Percentiles rank a stretch among this genome's conserved stretches.
phyloP scores from a whole-genome alignment of 2,797 vertebrate genomes.

The Hylomyscus alleni region DNA sequence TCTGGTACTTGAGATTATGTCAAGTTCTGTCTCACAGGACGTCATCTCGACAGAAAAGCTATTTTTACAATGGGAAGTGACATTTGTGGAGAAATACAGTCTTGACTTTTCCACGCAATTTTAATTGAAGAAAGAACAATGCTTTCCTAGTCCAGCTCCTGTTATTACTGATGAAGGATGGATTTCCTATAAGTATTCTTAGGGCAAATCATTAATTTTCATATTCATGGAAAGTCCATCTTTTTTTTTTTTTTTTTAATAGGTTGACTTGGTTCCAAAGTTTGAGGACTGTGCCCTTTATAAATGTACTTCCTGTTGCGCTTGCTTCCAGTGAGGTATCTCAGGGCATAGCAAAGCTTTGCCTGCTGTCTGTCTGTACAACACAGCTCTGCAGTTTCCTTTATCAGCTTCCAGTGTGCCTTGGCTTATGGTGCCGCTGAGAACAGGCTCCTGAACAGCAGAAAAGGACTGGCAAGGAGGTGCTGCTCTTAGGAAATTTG shows the following conservation, averaged over 20 bases:
- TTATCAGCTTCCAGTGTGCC: not conserved
- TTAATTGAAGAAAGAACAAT: constrained; percentile 40
- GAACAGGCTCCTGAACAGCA: not conserved
- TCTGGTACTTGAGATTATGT: not conserved
- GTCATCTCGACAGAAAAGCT: constrained; percentile 15
- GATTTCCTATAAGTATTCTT: constrained; percentile 32
- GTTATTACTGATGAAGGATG: constrained; percentile 48
- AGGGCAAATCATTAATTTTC: not conserved
- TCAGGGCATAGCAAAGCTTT: not conserved
- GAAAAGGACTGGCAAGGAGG: not conserved
- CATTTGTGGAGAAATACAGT: not conserved
- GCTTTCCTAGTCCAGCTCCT: not conserved
- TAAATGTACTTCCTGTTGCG: not conserved
- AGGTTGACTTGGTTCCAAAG: not conserved
- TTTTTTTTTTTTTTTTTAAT: not conserved
- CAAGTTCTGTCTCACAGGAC: not conserved
- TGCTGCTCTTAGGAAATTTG: not conserved
- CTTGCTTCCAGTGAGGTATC: not conserved
- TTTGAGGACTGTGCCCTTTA: not conserved
- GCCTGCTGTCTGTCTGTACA: not conserved
- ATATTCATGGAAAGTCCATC: constrained; percentile 26
- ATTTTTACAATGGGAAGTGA: constrained; percentile 54
- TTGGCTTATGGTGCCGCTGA: not conserved
- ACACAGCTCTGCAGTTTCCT: not conserved
- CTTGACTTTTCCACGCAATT: constrained; percentile 19